Conservation (phyloP, 2,797 vertebrate genomes). For the Sebastolobus altivelis region DNA sequence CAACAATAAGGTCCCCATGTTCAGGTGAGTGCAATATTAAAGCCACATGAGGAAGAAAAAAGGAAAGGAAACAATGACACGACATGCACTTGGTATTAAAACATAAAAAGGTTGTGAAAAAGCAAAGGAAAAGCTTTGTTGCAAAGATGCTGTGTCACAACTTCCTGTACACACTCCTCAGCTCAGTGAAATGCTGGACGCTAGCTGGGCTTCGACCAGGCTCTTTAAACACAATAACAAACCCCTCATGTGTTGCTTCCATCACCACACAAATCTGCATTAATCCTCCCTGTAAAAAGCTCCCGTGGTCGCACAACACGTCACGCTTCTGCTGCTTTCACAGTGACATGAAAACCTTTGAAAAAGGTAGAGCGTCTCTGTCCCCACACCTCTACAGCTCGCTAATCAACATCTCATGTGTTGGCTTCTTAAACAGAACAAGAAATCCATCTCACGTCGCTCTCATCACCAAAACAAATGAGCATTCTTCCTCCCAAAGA, state of each 20-base stretch:
- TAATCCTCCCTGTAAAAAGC: neutral
- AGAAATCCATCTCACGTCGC: neutral
- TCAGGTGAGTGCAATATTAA: constrained; percentile 62
- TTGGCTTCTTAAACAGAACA: neutral
- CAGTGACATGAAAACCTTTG: neutral
- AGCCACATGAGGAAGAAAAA: constrained; percentile 32
- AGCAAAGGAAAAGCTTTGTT: constrained; percentile 31
- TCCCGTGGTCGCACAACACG: neutral
- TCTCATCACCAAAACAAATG: neutral
- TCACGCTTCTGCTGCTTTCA: neutral
- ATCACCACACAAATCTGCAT: neutral
- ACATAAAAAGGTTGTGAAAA: neutral
- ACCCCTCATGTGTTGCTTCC: neutral
- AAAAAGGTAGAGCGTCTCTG: neutral
- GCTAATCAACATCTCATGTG: neutral
- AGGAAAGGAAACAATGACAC: constrained; percentile 12
- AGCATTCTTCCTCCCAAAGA: neutral
- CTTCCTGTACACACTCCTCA: constrained; percentile 46
- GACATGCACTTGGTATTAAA: constrained; percentile 37
- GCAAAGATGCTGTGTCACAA: constrained; percentile 28
- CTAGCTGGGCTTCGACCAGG: constrained; percentile 13
- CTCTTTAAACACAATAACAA: neutral
- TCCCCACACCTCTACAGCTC: neutral
- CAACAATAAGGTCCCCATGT: constrained; percentile 27
- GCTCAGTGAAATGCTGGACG: constrained; percentile 32